Evolutionary conservation across 2,888 invertebrate genomes (phyloP).

Genomic region (Ormyrus pomaceus): DNA sequence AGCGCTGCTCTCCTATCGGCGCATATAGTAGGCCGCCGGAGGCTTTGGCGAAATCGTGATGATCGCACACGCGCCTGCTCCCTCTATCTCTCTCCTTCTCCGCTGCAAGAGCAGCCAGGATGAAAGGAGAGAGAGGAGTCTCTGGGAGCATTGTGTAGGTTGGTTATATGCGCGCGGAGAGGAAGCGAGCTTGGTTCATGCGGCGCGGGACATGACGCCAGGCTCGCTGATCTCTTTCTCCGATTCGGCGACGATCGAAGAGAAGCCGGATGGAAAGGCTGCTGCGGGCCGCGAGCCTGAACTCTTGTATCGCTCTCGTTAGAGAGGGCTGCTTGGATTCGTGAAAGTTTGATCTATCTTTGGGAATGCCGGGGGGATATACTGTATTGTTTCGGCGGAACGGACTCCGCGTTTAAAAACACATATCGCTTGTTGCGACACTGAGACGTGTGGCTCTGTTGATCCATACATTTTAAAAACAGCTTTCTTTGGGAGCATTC

Average conservation of each 20-base stretch:
- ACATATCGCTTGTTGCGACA: too few relatives aligned
- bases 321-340: background rate
- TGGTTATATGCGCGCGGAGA: background rate
- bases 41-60: constrained; percentile 49
- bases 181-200: constrained; percentile 23
- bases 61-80: constrained; percentile 19
- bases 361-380: too few relatives aligned
- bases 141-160: background rate
- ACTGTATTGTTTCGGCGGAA: too few relatives aligned
- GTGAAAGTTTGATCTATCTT: too few relatives aligned
- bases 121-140: constrained; percentile 21
- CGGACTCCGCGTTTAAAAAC: too few relatives aligned
- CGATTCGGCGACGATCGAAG: background rate
- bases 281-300: background rate
- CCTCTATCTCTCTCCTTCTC: too few relatives aligned
- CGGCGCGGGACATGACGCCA: background rate
- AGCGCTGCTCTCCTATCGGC: constrained; percentile 21
- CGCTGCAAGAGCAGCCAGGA: background rate
- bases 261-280: background rate
- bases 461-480: too few relatives aligned
- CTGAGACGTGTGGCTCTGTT: too few relatives aligned
- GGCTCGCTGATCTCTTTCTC: background rate
- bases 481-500: too few relatives aligned
- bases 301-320: background rate
- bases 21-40: constrained; percentile 48